Evolutionary conservation across 2,113 vertebrate genomes (phyloP).

Genomic region (Arvicanthis niloticus): DNA sequence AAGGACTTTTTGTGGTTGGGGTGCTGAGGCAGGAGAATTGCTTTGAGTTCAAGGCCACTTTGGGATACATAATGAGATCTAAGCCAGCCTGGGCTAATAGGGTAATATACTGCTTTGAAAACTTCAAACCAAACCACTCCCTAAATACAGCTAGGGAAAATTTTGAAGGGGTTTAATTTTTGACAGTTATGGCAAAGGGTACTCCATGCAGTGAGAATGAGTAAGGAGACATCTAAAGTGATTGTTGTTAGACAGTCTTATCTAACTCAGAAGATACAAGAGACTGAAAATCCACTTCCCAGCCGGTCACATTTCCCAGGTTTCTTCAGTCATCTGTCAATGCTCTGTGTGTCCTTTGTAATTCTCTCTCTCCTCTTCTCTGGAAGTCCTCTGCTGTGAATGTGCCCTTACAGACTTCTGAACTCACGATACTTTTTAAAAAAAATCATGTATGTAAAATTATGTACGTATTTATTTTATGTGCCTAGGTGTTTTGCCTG

Average conservation of each 20-base stretch:
- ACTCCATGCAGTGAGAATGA: neutral
- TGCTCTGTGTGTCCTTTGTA: neutral
- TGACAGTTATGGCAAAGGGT: neutral
- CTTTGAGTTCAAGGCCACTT: neutral
- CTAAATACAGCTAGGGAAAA: neutral
- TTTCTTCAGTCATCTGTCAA: neutral
- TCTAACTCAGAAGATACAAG: neutral
- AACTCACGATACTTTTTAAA: neutral
- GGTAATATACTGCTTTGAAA: neutral
- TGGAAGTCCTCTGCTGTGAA: neutral
- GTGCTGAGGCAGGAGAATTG: neutral
- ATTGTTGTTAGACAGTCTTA: neutral
- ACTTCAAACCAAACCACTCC: neutral
- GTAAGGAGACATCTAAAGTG: neutral
- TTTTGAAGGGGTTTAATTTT: neutral
- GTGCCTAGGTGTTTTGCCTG: neutral
- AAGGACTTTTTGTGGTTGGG: neutral
- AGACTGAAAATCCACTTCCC: neutral
- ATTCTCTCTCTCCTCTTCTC: neutral
- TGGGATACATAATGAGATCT: neutral
- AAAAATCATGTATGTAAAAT: no score
- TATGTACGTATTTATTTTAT: neutral
- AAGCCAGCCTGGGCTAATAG: neutral
- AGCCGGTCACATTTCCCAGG: neutral
- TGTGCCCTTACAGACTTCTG: neutral